These are phyloP conservation scores for Gymnoscopelus braueri DNA, from an alignment of 2,797 vertebrate genomes.

Conservation along the genomic window DNA sequence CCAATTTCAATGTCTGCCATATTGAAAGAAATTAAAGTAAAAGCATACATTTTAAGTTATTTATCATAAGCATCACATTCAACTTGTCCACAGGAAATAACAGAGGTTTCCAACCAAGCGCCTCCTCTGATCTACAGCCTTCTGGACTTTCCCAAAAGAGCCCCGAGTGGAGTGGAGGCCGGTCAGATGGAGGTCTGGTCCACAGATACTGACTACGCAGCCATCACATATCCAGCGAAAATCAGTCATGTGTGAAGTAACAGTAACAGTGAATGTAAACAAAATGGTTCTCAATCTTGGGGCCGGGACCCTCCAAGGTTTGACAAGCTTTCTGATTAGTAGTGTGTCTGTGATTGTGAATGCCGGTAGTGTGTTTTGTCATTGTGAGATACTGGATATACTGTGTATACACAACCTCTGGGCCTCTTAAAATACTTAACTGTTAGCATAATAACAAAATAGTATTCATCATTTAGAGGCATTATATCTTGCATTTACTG, in stretches of 20 bases:
- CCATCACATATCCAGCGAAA: conserved; percentile 49
- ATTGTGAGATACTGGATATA: background rate
- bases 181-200: conserved; percentile 5
- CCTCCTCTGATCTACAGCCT: conserved; percentile 63
- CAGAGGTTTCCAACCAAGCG: background rate
- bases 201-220: conserved; percentile 58
- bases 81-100: conserved; percentile 44
- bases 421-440: conserved; percentile 4
- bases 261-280: conserved; percentile 5
- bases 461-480: background rate
- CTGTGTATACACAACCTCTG: background rate
- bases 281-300: conserved; percentile 1
- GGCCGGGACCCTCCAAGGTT: too few species aligned
- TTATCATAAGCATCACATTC: background rate
- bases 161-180: background rate
- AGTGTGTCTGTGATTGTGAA: too few species aligned
- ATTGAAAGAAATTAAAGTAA: background rate
- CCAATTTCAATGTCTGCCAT: background rate
- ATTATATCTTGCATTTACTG: too few species aligned
- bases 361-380: too few species aligned
- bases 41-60: background rate
- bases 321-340: too few species aligned
- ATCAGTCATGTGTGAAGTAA: conserved; percentile 5
- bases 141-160: conserved; percentile 68
- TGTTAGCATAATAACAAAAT: background rate